phyloP scores from a whole-genome alignment of 1,140 invertebrate genomes.

The Drosophila littoralis region DNA sequence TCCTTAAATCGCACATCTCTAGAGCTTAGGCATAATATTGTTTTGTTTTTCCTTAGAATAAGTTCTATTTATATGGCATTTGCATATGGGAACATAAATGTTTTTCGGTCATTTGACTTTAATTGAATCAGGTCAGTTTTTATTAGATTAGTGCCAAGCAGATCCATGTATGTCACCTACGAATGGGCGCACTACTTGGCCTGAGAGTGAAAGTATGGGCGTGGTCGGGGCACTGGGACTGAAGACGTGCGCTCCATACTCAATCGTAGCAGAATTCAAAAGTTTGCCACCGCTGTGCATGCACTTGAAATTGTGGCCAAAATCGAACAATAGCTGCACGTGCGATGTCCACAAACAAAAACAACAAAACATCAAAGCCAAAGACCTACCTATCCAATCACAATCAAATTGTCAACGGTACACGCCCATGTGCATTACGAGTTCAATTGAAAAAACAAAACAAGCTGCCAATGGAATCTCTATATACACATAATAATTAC shows the following conservation, averaged over 20 bases:
- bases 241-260: constrained; percentile 10
- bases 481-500: constrained; percentile 30
- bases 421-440: constrained; percentile 62
- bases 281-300: not conserved
- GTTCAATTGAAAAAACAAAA: constrained; percentile 21
- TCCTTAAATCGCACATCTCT: not conserved
- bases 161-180: not conserved
- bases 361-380: constrained; percentile 24
- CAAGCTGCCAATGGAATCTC: constrained; percentile 26
- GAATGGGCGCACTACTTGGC: constrained; percentile 3
- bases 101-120: constrained; percentile 24
- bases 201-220: constrained; percentile 39
- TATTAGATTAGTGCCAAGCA: constrained; percentile 26
- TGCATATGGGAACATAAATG: constrained; percentile 5
- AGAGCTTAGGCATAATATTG: not conserved
- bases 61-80: constrained; percentile 7
- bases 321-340: constrained; percentile 45
- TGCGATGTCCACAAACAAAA: constrained; percentile 33
- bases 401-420: constrained; percentile 44
- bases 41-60: not conserved
- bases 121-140: constrained; percentile 37
- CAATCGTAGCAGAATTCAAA: constrained; percentile 3
- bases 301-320: constrained; percentile 24
- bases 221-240: constrained; percentile 5
- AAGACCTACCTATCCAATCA: constrained; percentile 23